A percentile compares a stretch with the other conserved stretches of the same genome.
Evolutionary conservation across 2,888 invertebrate species (phyloP).

Genomic region (Allacma fusca): DNA sequence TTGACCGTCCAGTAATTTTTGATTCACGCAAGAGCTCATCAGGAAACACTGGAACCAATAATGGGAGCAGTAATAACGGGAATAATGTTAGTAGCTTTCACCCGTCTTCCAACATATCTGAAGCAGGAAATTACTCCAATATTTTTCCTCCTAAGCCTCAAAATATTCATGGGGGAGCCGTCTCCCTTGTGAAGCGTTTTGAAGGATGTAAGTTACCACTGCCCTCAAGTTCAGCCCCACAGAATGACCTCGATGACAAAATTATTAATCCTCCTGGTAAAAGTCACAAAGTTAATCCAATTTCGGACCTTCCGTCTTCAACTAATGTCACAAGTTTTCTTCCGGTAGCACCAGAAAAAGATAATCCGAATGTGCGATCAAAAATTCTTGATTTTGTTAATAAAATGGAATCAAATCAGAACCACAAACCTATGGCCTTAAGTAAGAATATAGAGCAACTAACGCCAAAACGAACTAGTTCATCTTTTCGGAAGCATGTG

Average conservation of each 20-base stretch:
- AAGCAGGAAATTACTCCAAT: slow-evolving; percentile 25
- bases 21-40: slow-evolving; percentile 53
- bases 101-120: not conserved
- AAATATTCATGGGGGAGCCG: slow-evolving; percentile 21
- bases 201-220: slow-evolving; percentile 51
- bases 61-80: slow-evolving; percentile 35
- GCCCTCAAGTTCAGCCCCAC: slow-evolving; percentile 36
- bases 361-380: slow-evolving; percentile 50
- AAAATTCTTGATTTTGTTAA: slow-evolving; percentile 60
- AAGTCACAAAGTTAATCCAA: slow-evolving; percentile 4
- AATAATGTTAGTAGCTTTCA: slow-evolving; percentile 43
- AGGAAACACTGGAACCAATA: slow-evolving; percentile 29
- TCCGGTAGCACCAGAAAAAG: slow-evolving; percentile 36
- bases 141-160: slow-evolving; percentile 20
- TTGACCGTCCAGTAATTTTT: slow-evolving; percentile 58
- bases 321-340: slow-evolving; percentile 18
- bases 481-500: slow-evolving; percentile 48
- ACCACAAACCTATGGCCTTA: slow-evolving; percentile 53
- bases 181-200: slow-evolving; percentile 41
- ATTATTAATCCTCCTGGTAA: not conserved
- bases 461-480: slow-evolving; percentile 54
- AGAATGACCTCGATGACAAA: slow-evolving; percentile 48
- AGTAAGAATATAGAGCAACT: slow-evolving; percentile 54
- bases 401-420: slow-evolving; percentile 58
- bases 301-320: not conserved